A percentile compares a stretch with the other conserved stretches of the same genome.
Evolutionary conservation across 2,113 vertebrate species (phyloP).

Genomic region (Poeciliopsis retropinna): DNA sequence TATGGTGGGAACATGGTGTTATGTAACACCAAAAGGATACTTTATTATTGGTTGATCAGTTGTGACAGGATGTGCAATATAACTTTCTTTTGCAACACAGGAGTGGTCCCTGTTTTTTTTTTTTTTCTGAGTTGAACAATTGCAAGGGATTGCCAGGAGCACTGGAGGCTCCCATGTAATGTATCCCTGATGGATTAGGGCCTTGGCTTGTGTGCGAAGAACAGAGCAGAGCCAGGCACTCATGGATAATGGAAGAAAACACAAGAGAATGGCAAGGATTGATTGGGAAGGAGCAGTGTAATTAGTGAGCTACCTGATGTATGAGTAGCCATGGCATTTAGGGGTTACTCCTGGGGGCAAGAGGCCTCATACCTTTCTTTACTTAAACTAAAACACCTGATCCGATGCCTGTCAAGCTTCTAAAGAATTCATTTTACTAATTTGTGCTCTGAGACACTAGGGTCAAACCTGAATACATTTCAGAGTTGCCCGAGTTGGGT

Average conservation of each 20-base stretch:
- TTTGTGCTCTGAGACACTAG: slow-evolving; percentile 18
- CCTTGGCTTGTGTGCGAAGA: slow-evolving; percentile 65
- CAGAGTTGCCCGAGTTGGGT: background rate
- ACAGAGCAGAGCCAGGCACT: slow-evolving; percentile 60
- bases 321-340: slow-evolving; percentile 58
- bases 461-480: slow-evolving; percentile 28
- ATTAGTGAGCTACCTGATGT: slow-evolving; percentile 73
- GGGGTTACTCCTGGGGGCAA: slow-evolving; percentile 64
- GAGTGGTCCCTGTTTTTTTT: slow-evolving; percentile 22
- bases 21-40: slow-evolving; percentile 38
- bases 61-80: slow-evolving; percentile 54
- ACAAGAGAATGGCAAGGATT: slow-evolving; percentile 56
- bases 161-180: slow-evolving; percentile 62
- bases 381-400: slow-evolving; percentile 71
- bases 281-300: slow-evolving; percentile 37
- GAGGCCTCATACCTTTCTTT: slow-evolving; percentile 52
- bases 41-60: slow-evolving; percentile 45
- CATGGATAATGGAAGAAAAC: slow-evolving; percentile 69
- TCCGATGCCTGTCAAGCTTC: slow-evolving; percentile 45
- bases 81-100: slow-evolving; percentile 50
- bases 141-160: slow-evolving; percentile 38
- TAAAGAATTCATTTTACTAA: slow-evolving; percentile 42
- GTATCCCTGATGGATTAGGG: slow-evolving; percentile 67
- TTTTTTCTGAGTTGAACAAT: slow-evolving; percentile 44
- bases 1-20: slow-evolving; percentile 7